Percentiles rank a stretch among this genome's conserved stretches.
phyloP scores from a whole-genome alignment of 2,113 vertebrate species.

The Oostethus manadensis region DNA sequence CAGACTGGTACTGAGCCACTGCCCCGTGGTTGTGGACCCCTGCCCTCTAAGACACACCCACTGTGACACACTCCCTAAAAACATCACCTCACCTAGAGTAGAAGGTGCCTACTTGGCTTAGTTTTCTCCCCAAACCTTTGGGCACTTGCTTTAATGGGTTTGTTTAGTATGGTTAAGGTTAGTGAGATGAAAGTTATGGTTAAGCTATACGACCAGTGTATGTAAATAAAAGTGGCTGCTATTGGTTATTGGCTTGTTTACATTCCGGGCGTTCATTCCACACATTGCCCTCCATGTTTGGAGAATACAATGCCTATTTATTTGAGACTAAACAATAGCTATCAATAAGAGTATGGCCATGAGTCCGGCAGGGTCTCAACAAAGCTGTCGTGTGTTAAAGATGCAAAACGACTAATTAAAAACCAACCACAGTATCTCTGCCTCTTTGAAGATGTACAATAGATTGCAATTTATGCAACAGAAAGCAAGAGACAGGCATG shows the following conservation, averaged over 20 bases:
- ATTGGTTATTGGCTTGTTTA: slow-evolving; percentile 50
- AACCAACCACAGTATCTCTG: not conserved
- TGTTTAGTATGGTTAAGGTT: not conserved
- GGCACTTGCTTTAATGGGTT: not conserved
- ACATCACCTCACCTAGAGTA: slow-evolving; percentile 11
- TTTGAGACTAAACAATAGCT: not conserved
- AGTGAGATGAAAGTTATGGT: not conserved
- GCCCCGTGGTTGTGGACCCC: too few relatives aligned
- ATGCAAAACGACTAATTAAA: not conserved
- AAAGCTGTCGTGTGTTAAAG: slow-evolving; percentile 34
- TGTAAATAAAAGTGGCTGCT: slow-evolving; percentile 32
- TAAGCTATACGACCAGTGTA: slow-evolving; percentile 29
- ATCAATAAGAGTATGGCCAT: not conserved
- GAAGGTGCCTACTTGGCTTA: slow-evolving; percentile 27
- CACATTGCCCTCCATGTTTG: slow-evolving; percentile 37
- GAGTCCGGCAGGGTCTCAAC: slow-evolving; percentile 29
- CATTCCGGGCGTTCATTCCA: slow-evolving; percentile 51
- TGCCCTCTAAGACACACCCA: slow-evolving; percentile 4
- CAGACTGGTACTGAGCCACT: too few relatives aligned
- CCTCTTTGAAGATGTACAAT: too few relatives aligned
- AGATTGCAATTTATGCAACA: too few relatives aligned
- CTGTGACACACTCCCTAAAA: slow-evolving; percentile 33
- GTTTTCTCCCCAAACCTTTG: slow-evolving; percentile 19
- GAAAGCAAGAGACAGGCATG: not conserved
- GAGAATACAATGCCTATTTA: slow-evolving; percentile 18